Percentiles rank a stretch among this genome's conserved stretches.
Evolutionary conservation across 2,113 vertebrate genomes (phyloP).

Genomic region (Entelurus aequoreus): DNA sequence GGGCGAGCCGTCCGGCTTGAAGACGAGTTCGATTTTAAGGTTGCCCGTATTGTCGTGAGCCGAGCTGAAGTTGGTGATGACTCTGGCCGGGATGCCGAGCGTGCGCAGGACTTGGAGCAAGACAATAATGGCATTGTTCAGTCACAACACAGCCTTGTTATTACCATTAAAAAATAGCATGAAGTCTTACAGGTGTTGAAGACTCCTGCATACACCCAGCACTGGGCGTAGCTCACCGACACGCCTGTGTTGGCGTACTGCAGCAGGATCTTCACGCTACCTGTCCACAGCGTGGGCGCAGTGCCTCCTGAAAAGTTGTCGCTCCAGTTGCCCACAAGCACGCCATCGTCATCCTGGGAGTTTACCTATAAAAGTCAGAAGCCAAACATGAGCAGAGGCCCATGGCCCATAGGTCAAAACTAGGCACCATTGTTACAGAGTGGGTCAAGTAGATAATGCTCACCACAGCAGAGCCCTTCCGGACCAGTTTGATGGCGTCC

Average conservation of each 20-base stretch:
- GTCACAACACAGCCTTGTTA: neutral
- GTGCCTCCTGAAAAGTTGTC: slow-evolving; percentile 72
- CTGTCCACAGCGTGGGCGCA: slow-evolving; percentile 83
- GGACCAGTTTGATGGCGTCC: slow-evolving; percentile 74
- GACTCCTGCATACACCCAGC: slow-evolving; percentile 94
- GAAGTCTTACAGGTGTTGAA: slow-evolving; percentile 82
- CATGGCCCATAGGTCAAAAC: neutral
- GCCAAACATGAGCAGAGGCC: neutral
- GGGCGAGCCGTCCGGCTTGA: slow-evolving; percentile 71
- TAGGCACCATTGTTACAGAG: neutral
- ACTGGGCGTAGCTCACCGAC: slow-evolving; percentile 82
- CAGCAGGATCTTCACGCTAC: slow-evolving; percentile 82
- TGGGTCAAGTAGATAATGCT: slow-evolving; percentile 22
- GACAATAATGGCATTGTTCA: neutral
- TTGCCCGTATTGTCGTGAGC: slow-evolving; percentile 88
- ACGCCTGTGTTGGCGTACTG: slow-evolving; percentile 69
- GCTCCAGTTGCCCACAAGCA: slow-evolving; percentile 85
- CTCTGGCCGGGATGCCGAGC: slow-evolving; percentile 82
- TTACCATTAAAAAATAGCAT: neutral
- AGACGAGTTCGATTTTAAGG: slow-evolving; percentile 78
- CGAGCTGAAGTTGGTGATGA: slow-evolving; percentile 85
- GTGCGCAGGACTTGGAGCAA: slow-evolving; percentile 79
- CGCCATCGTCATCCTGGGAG: slow-evolving; percentile 81
- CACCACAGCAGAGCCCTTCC: slow-evolving; percentile 85
- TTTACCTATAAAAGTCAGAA: slow-evolving; percentile 74